Evolutionary conservation across 2,113 vertebrate species (phyloP).

Genomic region (Aramus guarauna): DNA sequence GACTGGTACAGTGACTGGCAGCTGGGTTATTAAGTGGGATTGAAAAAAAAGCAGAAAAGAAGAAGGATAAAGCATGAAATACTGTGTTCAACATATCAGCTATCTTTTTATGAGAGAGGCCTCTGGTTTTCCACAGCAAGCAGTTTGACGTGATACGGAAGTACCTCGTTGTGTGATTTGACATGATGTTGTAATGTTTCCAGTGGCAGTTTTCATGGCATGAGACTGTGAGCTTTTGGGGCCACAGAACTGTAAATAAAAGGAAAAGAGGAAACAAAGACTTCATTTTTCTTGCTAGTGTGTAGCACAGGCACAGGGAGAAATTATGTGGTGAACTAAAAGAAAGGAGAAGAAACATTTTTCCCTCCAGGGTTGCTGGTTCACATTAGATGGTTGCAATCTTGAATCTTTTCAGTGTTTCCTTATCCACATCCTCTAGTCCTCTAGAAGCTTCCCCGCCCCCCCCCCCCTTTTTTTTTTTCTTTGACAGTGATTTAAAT

Average conservation of each 20-base stretch:
- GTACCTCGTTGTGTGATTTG: not conserved
- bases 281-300: not conserved
- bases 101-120: not conserved
- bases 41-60: not conserved
- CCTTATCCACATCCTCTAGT: not conserved
- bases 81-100: not conserved
- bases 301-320: not conserved
- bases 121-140: not conserved
- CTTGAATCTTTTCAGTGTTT: not conserved
- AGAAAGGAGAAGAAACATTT: not conserved
- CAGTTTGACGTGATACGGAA: not conserved
- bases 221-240: not conserved
- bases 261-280: not conserved
- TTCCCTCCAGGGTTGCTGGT: not conserved
- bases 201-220: not conserved
- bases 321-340: slow-evolving; percentile 15
- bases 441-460: not conserved
- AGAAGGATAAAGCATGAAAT: not conserved
- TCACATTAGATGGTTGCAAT: not conserved
- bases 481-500: not conserved
- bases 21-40: not conserved
- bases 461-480: too few relatives aligned
- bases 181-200: not conserved
- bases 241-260: not conserved
- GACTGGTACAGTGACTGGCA: not conserved